Conservation (phyloP, 2,888 invertebrate species). For the Ligdia adustata region DNA sequence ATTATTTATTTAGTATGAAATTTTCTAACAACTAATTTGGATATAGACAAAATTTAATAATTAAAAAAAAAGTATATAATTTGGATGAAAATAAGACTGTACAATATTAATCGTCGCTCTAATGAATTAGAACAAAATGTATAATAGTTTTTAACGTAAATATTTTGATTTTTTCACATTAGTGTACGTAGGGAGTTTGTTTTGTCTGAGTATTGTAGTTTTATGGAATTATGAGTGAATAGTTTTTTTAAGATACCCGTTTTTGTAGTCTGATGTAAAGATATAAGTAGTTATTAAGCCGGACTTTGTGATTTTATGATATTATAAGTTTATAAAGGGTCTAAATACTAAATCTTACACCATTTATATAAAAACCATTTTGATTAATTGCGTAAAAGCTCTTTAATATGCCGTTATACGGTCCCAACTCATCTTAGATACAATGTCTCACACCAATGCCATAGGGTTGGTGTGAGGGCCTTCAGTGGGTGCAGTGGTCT, state of each 20-base stretch:
- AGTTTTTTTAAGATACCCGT: slow-evolving; percentile 12
- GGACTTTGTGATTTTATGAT: slow-evolving; percentile 23
- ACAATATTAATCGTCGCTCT: slow-evolving; percentile 44
- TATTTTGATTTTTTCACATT: slow-evolving; percentile 8
- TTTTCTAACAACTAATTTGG: slow-evolving; percentile 29
- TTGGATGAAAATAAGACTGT: slow-evolving; percentile 72
- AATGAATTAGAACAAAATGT: slow-evolving; percentile 28
- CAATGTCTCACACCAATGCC: too few relatives aligned
- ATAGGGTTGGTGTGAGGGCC: too few relatives aligned
- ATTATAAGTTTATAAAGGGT: slow-evolving; percentile 6
- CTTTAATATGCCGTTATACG: too few relatives aligned
- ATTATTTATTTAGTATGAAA: slow-evolving; percentile 27
- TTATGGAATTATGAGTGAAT: slow-evolving; percentile 17
- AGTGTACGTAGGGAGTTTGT: slow-evolving; percentile 6
- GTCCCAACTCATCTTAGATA: too few relatives aligned
- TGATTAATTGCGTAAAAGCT: too few relatives aligned
- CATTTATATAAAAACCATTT: too few relatives aligned
- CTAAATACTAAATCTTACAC: slow-evolving; percentile 1
- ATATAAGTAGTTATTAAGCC: slow-evolving; percentile 9
- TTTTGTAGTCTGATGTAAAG: slow-evolving; percentile 22
- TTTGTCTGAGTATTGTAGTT: slow-evolving; percentile 11
- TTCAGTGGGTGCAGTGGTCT: too few relatives aligned
- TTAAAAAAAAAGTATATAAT: slow-evolving; percentile 34
- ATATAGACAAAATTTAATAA: slow-evolving; percentile 33
- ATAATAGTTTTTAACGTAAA: slow-evolving; percentile 5